Evolutionary conservation across 2,797 vertebrate genomes (phyloP).

Genomic region (Peromyscus nudipes): DNA sequence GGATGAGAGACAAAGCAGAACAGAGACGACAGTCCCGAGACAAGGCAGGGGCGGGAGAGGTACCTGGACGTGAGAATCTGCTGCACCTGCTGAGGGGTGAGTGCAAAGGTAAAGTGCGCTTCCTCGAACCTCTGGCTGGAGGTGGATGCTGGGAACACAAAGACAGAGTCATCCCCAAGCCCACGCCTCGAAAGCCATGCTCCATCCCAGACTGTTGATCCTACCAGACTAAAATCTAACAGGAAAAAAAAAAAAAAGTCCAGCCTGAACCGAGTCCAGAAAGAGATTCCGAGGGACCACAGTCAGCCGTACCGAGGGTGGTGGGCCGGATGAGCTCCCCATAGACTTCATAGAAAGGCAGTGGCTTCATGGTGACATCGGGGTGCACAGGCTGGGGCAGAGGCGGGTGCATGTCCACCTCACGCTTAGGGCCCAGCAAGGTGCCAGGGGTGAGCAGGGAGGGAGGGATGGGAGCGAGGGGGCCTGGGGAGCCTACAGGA

Average conservation of each 20-base stretch:
- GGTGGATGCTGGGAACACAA: conserved; percentile 84
- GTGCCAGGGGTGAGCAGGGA: conserved; percentile 84
- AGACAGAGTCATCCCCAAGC: conserved; percentile 26
- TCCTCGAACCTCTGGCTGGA: conserved; percentile 89
- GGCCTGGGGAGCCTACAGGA: conserved; percentile 80
- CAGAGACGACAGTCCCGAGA: not conserved
- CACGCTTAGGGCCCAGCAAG: conserved; percentile 85
- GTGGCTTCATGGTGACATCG: conserved; percentile 88
- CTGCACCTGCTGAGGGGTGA: conserved; percentile 89
- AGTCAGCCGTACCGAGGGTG: conserved; percentile 85
- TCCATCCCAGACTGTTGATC: not conserved
- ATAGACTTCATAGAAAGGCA: conserved; percentile 89
- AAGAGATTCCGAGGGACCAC: not conserved
- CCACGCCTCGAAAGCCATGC: not conserved
- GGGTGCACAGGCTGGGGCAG: conserved; percentile 89
- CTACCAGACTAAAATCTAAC: not conserved
- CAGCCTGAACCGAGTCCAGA: not conserved
- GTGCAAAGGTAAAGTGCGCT: conserved; percentile 88
- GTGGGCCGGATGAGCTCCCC: conserved; percentile 89
- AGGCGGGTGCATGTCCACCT: conserved; percentile 83
- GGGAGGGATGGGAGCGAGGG: conserved; percentile 64
- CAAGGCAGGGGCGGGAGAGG: not conserved
- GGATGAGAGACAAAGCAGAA: not conserved
- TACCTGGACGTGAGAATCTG: conserved; percentile 89
- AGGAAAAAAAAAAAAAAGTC: not conserved